phyloP scores from a whole-genome alignment of 1,140 invertebrate genomes.

The Drosophila aff. region DNA sequence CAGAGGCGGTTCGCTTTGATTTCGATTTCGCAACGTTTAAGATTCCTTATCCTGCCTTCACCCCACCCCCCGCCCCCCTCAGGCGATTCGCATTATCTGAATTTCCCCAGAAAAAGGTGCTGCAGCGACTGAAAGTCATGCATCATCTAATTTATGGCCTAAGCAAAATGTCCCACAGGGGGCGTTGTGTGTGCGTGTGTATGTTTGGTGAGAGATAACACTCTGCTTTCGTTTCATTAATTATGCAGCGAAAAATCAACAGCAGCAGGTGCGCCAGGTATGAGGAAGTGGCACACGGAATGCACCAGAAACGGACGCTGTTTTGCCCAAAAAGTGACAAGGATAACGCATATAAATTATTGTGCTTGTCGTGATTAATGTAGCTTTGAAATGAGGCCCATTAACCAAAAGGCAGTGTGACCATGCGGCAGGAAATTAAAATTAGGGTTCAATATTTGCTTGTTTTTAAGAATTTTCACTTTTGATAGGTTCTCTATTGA shows the following conservation, averaged over 20 bases:
- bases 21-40: constrained; percentile 26
- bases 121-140: constrained; percentile 20
- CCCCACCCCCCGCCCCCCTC: no score
- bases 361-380: constrained; percentile 2
- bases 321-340: constrained; percentile 11
- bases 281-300: neutral
- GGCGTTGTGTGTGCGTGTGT: neutral
- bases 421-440: neutral
- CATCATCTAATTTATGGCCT: constrained; percentile 55
- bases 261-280: constrained; percentile 25
- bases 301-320: constrained; percentile 1
- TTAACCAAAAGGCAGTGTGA: neutral
- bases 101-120: constrained; percentile 10
- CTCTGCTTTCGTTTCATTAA: constrained; percentile 71
- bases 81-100: constrained; percentile 46
- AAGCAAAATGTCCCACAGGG: constrained; percentile 17
- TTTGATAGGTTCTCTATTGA: neutral
- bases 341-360: constrained; percentile 8
- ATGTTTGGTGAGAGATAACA: neutral
- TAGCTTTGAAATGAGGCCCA: neutral
- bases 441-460: neutral
- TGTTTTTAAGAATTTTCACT: neutral
- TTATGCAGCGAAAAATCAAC: constrained; percentile 68
- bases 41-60: constrained; percentile 20
- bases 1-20: constrained; percentile 40